A percentile compares a stretch with the other conserved stretches of the same genome.
phyloP scores from a whole-genome alignment of 2,113 vertebrate species.

The Columba livia region DNA sequence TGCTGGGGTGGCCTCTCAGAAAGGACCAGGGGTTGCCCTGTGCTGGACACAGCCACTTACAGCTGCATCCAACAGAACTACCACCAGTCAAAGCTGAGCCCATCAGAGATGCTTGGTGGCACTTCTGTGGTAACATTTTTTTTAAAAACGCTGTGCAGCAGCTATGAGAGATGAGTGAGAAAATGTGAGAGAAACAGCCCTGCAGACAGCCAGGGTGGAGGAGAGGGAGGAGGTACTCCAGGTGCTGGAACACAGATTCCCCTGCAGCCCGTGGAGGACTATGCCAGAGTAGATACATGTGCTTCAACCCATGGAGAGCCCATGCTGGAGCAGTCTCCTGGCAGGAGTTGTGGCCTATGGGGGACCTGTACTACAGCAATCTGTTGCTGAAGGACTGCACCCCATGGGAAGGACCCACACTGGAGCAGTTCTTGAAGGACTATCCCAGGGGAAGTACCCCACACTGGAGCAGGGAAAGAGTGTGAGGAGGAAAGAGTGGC shows the following conservation, averaged over 20 bases:
- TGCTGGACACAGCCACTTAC: neutral
- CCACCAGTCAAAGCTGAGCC: neutral
- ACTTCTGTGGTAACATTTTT: neutral
- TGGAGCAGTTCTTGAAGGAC: neutral
- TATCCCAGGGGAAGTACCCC: neutral
- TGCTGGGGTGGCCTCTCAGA: neutral
- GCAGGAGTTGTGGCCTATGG: neutral
- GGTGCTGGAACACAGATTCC: fast-evolving
- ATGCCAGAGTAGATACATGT: neutral
- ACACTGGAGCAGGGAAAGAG: neutral
- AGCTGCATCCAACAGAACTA: too few species aligned
- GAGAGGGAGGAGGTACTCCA: neutral
- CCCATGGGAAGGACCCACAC: fast-evolving
- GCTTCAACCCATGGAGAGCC: neutral
- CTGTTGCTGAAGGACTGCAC: neutral
- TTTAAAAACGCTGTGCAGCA: neutral
- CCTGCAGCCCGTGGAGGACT: neutral
- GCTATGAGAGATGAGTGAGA: neutral
- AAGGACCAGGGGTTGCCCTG: neutral
- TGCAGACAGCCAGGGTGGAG: neutral
- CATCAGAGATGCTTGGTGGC: neutral
- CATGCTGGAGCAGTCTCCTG: neutral
- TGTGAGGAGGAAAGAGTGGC: neutral
- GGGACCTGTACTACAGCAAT: neutral
- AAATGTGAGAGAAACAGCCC: neutral